Evolutionary conservation across 92 coral and sea anemone genomes (phyloP), one percentile per base, ranked within the genome.

Genomic region (Muricea muricata): DNA sequence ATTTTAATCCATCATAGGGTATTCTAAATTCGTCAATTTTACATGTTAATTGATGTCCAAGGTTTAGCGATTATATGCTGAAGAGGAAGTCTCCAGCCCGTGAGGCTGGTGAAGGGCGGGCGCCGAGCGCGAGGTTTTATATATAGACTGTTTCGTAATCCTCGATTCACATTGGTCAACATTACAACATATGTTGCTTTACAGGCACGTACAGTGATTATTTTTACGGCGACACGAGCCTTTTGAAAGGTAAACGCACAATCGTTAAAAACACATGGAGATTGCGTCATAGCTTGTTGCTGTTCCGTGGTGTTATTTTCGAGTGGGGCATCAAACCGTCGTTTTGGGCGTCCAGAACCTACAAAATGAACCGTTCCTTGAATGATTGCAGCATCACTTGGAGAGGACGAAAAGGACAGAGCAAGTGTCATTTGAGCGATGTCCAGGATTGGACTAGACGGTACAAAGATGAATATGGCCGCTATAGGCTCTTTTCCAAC

Each of bases 301-400:
- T 58, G 7, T 58, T 58, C 67, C 67, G 67, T 24, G 67, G 67
- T 2, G 18, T 15, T 7, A 58, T 6, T 5, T 58, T 58, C 67
- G 67, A 58, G 21, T 58, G 67, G 67, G 67, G 67, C 34, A 58
- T 58, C 34, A 29, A 58, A n/a, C n/a, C n/a, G n/a, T n/a, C n/a
- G n/a, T n/a, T n/a, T n/a, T n/a, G n/a, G n/a, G n/a, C n/a, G n/a
- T n/a, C n/a, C n/a, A n/a, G n/a, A n/a, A 58, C 9, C 30, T 23
- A 34, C 72, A 25, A 65, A 35, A 65, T 29, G 39, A 10, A 7
- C 3, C 39, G 39, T 0, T 26, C 37, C 14, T 2, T 20, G 26
- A 52, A 20, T 52, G 6, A 4, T 25, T 65, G 72, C 21, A 17
- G 29, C n/a, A 65, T 65, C 21, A 65, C 0, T 0, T 65, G 72